Evolutionary conservation across 2,888 invertebrate species (phyloP).

Genomic region (Branchellion lobata): DNA sequence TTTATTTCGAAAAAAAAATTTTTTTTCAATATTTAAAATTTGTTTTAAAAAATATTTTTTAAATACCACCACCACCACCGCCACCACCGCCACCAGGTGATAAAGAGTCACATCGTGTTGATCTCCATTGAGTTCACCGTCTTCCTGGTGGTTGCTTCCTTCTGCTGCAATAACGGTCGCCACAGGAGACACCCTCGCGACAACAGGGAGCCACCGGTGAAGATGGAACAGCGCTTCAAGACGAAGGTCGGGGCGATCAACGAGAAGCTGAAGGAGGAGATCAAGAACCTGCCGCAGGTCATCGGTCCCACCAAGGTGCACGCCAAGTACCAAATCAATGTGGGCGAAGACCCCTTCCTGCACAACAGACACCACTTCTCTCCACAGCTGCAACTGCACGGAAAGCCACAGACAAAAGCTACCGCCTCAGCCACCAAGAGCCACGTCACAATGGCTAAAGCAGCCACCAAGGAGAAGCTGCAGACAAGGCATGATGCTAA

Average conservation of each 20-base stretch:
- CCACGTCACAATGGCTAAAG: too few relatives aligned
- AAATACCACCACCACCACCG: too few relatives aligned
- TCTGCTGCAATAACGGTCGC: constrained; percentile 39
- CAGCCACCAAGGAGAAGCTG: too few relatives aligned
- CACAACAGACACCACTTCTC: too few relatives aligned
- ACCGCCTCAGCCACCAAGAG: too few relatives aligned
- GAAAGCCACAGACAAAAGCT: too few relatives aligned
- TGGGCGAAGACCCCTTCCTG: not conserved
- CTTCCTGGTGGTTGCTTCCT: constrained; percentile 46
- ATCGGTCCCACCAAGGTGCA: not conserved
- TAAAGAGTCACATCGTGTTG: constrained; percentile 51
- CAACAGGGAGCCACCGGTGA: not conserved
- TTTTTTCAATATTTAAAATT: too few relatives aligned
- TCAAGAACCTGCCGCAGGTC: not conserved
- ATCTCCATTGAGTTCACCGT: constrained; percentile 47
- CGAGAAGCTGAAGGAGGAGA: not conserved
- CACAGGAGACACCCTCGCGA: not conserved
- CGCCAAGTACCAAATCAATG: not conserved
- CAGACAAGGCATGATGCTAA: too few relatives aligned
- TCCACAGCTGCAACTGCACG: too few relatives aligned
- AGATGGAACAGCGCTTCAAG: not conserved
- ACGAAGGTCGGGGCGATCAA: not conserved
- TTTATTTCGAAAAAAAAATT: too few relatives aligned
- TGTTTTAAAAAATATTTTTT: too few relatives aligned
- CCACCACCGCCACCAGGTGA: too few relatives aligned